These are phyloP conservation scores for Callipepla squamata DNA, from an alignment of 2,113 vertebrate species.

Conservation along the genomic window DNA sequence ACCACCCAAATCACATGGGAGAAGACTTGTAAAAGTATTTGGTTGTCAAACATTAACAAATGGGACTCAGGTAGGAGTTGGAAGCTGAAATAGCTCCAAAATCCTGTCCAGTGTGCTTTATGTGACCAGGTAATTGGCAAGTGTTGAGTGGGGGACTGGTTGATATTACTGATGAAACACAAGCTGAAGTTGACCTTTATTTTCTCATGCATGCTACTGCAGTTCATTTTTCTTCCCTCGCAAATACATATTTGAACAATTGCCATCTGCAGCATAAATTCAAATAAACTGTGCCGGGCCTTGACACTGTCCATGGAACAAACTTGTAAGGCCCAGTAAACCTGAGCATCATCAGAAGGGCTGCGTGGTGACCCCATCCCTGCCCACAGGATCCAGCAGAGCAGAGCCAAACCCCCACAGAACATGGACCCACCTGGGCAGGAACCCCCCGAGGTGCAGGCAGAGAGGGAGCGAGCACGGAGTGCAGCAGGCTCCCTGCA, in stretches of 20 bases:
- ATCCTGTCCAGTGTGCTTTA: fast-evolving
- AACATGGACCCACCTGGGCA: constrained; percentile 79
- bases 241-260: background rate
- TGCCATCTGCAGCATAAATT: fast-evolving
- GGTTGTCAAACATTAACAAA: background rate
- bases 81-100: background rate
- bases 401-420: constrained; percentile 38
- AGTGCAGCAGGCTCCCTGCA: constrained; percentile 54
- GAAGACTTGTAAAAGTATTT: background rate
- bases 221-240: background rate
- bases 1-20: fast-evolving
- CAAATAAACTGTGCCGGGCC: fast-evolving
- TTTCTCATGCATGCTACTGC: background rate
- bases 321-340: background rate
- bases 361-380: background rate
- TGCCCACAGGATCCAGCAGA: background rate
- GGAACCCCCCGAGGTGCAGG: constrained; percentile 85
- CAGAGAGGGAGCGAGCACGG: constrained; percentile 81
- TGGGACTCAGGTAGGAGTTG: background rate
- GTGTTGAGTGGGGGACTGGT: background rate
- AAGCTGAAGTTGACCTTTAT: background rate
- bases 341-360: background rate
- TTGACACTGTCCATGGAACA: background rate
- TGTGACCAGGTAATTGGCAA: background rate
- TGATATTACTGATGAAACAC: background rate